Percentiles rank a stretch among this genome's conserved stretches.
Conservation (phyloP, 2,888 invertebrate genomes). For the Galerucella calmariensis region DNA sequence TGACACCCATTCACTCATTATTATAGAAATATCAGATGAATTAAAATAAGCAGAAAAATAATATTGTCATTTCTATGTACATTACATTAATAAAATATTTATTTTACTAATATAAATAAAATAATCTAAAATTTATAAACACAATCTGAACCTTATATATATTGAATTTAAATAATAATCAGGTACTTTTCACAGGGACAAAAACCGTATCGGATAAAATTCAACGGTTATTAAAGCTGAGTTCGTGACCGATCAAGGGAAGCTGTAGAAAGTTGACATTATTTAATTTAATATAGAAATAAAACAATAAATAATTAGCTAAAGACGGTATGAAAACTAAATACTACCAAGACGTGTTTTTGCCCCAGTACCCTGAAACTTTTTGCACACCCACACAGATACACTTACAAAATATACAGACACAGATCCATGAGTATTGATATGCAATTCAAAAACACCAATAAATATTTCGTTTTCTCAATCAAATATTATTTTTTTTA, state of each 20-base stretch:
- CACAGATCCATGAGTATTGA: conserved; percentile 53
- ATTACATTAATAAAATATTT: conserved; percentile 43
- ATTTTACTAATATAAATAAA: conserved; percentile 46
- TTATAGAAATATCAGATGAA: conserved; percentile 1
- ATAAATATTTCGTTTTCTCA: conserved; percentile 47
- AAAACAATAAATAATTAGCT: conserved; percentile 8
- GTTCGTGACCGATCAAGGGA: too few relatives aligned
- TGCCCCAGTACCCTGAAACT: conserved; percentile 53
- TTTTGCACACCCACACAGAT: conserved; percentile 47
- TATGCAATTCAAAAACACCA: conserved; percentile 47
- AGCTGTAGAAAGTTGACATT: too few relatives aligned
- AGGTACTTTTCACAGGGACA: conserved; percentile 54
- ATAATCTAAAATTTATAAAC: conserved; percentile 42
- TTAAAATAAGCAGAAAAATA: neutral
- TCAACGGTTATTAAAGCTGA: too few relatives aligned
- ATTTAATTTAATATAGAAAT: neutral
- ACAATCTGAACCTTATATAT: conserved; percentile 34
- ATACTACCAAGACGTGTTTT: conserved; percentile 33
- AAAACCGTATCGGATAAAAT: conserved; percentile 36
- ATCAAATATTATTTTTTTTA: conserved; percentile 26
- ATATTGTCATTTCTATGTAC: conserved; percentile 31
- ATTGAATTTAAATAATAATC: conserved; percentile 52
- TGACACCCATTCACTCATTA: conserved; percentile 21
- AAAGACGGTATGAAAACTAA: conserved; percentile 1
- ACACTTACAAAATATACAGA: conserved; percentile 49